Base-by-base conservation (phyloP, 1,140 invertebrate genomes). In the fruit fly (Drosophila melanogaster) region DNA sequence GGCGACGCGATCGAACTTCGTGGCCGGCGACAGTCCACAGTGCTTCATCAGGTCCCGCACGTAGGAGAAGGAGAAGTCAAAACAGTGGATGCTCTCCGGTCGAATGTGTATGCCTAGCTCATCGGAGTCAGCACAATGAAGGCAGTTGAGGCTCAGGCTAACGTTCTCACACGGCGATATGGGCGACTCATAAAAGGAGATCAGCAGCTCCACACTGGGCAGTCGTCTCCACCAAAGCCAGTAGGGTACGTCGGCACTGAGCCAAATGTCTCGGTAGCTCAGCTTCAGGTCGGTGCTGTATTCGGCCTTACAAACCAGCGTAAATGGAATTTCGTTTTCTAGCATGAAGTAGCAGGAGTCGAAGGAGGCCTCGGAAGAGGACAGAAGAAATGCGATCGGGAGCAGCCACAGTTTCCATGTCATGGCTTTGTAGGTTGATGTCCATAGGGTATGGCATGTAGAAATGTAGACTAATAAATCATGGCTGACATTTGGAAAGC, bases 341-440 rank as follows among this genome's bases (percentile, higher is more conserved):
- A 74, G 15, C 19, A 77, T 15, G 22, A 74, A 77, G 11, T 69
- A 53, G 66, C 62, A 77, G n/a, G 49, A 33, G 22, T 61, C 10
- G 24, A 69, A 62, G 12, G 46, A 37, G n/a, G n/a, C 35, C 12
- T 22, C 35, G 22, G 22, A 30, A 11, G 33, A 40, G 44, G 30
- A 5, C 26, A 37, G 17, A 19, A 58, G 12, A 7, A 15, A 11
- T 8, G 22, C 24, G 19, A 47, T 19, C 11, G 19, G 38, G 33
- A 51, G 38, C 17, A 38, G n/a, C 37, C 37, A 40, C 53, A 35
- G 5, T 10, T 30, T 51, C 22, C n/a, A 11, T 40, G 11, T 51
- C 60, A 64, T 35, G 40, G n/a, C 38, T 17, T 14, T 38, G 12
- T 38, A 17, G 30, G 22, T 4, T 5, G 40, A 24, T 19, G 11